Base-by-base conservation (phyloP, 2,113 vertebrate genomes). In the Salvator merianae region DNA sequence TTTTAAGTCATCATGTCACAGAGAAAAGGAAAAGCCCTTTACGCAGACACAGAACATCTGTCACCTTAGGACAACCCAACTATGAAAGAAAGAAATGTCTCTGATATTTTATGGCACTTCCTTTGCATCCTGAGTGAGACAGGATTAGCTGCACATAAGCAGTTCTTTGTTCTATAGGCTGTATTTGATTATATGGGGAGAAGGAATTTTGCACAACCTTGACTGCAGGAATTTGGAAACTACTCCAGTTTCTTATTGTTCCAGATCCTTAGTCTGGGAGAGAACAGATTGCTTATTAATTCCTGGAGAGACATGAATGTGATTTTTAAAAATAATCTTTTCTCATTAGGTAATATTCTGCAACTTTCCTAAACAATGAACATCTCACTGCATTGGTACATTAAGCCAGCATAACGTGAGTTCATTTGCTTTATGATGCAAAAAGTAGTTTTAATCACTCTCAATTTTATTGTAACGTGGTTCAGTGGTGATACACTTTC, bases 291-390 rank as follows among this genome's bases (percentile, higher is more conserved):
- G 82, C 32, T 59, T 65, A 75, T 71, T 79, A 79, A 89, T 91
- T 92, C 85, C 84, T 79, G 75, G 72, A 90, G 83, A 91, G 79
- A 86, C 90, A 87, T 74, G 78, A 84, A 20, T 5, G 18, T 59
- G 16, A 59, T 59, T 20, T 59, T 59, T 20, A 59, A 59, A 59
- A 59, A 59, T 20, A 59, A 59, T 83, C 89, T 89, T 79, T 85
- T 93, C 91, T 87, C 93, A 94, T 89, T 72, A 86, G 82, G 79
- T 83, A 79, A 91, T 92, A 91, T 91, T 91, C 87, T 13, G 13
- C 79, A 89, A 91, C 91, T 88, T 83, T 92, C 55, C 74, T 86
- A 90, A 93, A 86, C 28, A 71, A 63, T 63, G 53, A 83, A 22
- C 59, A 89, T 83, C 76, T 70, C 50, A 59, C 40, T 66, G 16